Base-by-base conservation (phyloP, 2,797 vertebrate species). In the Allobates femoralis region DNA sequence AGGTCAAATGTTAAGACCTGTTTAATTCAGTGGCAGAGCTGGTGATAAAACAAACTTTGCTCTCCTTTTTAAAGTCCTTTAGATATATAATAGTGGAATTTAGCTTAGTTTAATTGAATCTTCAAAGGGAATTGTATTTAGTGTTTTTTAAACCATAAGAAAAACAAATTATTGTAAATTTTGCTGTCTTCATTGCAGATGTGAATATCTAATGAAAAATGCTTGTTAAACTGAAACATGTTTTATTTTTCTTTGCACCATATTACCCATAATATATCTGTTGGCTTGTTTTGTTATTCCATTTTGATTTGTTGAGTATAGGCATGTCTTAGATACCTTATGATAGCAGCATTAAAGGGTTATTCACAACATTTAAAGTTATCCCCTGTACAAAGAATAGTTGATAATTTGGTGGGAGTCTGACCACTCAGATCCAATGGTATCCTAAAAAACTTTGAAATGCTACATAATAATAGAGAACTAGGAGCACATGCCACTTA, bases 1-100 rank as follows among this genome's bases (percentile, higher is more conserved):
- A 88, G 93, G 94, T 95, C 94, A 94, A 94, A 95, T 93, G 93
- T 94, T 94, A 94, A 94, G 91, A 85, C 87, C 89, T 90, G 89
- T 91, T 93, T 93, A 90, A 92, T 92, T 81, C 88, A 84, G 80
- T 8, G 30, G 89, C 90, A 78, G 26, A 73, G 15, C 37, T 81
- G 30, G 87, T 62, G 87, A 89, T 77, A 90, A 87, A 75, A 91
- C 91, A 90, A 84, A 91, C 91, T 90, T 91, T 89, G 75, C 80
- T 92, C 90, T 85, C 86, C 88, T 88, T 2, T 69, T 41, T 83
- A 84, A 83, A 87, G 82, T 56, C 26, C 86, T 79, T 87, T 74
- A 74, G 30, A 46, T 56, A 19, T 41, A 83, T 73, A 60, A 83
- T 80, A 85, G 83, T 66, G 53, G 86, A 81, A 75, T 62, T 74